Base-by-base conservation (phyloP, 2,113 vertebrate genomes). In the Bagarius yarrelli region DNA sequence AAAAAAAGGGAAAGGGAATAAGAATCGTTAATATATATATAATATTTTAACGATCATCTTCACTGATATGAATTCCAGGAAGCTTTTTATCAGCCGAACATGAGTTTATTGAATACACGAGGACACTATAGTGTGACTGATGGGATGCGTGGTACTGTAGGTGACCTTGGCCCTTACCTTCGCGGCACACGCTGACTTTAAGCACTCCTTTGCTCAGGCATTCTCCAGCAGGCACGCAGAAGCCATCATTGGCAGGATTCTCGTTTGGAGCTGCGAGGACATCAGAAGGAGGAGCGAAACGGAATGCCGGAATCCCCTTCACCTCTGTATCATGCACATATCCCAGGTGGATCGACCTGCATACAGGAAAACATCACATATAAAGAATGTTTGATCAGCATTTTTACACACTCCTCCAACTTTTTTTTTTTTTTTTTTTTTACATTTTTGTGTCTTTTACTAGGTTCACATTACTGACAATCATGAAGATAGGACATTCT, bases 141-240 rank as follows among this genome's bases (percentile, higher is more conserved):
- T 13, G 5, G 15, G 36, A 47, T 27, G 21, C 19, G 13, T 4
- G 16, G 5, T 16, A 23, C 11, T 27, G 30, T 36, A 1, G 0
- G 25, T 44, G 32, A 21, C 59, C 71, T 40, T 59, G 18, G 8
- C 8, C 2, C 74, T 50, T 89, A 98, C 98, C 98, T 85, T 97
- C 92, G 82, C 93, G 95, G 90, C 98, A 99, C 83, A 93, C 67
- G 86, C 96, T 99, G 91, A 98, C 94, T 27, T 99, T 99, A 63
- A 98, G 92, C 79, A 99, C 92, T 0, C 98, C 98, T 0, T 96
- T 93, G 83, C 94, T 94, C 2, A 95, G 93, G 87, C 98, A 99
- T 59, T 98, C 93, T 3, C 95, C 95, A 8, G 93, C 87, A 0
- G 98, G 97, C 36, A 96, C 91, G 3, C 98, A 99, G 93, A 98